These are phyloP conservation scores for Solenodon paradoxus DNA, from an alignment of 2,113 vertebrate genomes.

Conservation along the genomic window DNA sequence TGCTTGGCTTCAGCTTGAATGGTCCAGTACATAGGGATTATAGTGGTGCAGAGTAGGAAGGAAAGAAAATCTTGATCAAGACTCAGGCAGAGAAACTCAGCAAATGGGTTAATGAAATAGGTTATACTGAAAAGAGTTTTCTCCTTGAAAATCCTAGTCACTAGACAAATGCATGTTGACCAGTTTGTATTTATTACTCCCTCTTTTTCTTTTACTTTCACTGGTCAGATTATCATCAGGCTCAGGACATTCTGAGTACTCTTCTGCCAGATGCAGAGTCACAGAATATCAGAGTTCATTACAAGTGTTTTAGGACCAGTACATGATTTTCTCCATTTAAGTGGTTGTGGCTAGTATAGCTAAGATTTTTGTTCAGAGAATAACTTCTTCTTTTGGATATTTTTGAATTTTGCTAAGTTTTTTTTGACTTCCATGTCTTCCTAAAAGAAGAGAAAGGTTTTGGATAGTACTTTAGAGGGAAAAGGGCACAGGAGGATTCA, in stretches of 20 bases:
- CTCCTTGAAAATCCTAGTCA: not conserved
- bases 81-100: not conserved
- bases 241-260: not conserved
- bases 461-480: not conserved
- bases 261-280: not conserved
- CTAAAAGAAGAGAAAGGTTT: constrained; percentile 7
- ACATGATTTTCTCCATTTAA: not conserved
- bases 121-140: not conserved
- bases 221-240: not conserved
- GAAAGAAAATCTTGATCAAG: not conserved
- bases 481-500: not conserved
- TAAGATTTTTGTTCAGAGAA: not conserved
- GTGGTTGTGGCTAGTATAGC: not conserved
- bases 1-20: not conserved
- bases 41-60: not conserved
- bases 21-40: not conserved
- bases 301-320: not conserved
- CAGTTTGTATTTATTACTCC: not conserved
- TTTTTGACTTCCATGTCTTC: not conserved
- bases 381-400: not conserved
- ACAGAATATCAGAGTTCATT: not conserved
- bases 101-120: not conserved
- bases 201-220: not conserved
- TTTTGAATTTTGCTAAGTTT: not conserved
- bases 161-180: not conserved